Evolutionary conservation across 1,140 invertebrate species (phyloP).

Genomic region (Physella acuta): DNA sequence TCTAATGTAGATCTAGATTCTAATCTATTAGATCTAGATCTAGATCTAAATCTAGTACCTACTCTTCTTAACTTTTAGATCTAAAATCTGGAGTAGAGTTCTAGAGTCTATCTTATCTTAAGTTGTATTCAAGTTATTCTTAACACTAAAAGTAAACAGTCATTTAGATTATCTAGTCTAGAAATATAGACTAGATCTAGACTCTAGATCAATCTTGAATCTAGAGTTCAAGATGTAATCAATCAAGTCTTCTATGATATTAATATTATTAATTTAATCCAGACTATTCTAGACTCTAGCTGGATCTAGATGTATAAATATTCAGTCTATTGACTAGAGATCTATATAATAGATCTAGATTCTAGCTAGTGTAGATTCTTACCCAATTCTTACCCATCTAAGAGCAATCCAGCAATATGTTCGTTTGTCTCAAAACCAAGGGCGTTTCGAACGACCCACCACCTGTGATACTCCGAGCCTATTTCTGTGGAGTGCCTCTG

Average conservation of each 20-base stretch:
- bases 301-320: no score
- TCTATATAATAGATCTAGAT: background rate
- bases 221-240: no score
- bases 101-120: background rate
- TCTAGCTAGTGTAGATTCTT: background rate
- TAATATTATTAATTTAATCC: no score
- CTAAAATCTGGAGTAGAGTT: background rate
- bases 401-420: slow-evolving; percentile 16
- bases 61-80: background rate
- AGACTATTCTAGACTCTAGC: no score
- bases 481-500: slow-evolving; percentile 22
- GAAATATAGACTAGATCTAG: background rate
- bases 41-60: background rate
- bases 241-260: no score
- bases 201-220: no score
- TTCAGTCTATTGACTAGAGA: no score
- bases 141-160: background rate
- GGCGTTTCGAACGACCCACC: slow-evolving; percentile 18
- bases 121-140: background rate
- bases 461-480: slow-evolving; percentile 19
- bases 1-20: background rate
- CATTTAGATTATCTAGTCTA: background rate
- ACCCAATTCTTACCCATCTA: slow-evolving; percentile 14
- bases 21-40: background rate
- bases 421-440: slow-evolving; percentile 20